These are phyloP conservation scores for Tauraco erythrolophus DNA, from an alignment of 2,113 vertebrate genomes.

Conservation along the genomic window DNA sequence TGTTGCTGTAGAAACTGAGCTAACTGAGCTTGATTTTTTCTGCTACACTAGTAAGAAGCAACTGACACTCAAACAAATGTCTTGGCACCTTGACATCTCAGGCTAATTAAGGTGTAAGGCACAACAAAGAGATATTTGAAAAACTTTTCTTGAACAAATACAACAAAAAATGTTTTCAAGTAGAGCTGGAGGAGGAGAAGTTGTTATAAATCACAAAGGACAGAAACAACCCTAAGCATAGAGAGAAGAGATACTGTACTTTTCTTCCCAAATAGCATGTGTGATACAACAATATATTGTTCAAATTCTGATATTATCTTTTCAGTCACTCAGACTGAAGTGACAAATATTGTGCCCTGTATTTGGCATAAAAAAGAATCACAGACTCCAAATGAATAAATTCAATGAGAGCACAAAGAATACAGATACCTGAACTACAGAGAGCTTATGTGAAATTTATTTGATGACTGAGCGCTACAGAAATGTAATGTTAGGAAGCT, in stretches of 20 bases:
- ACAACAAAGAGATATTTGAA: background rate
- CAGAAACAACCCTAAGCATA: background rate
- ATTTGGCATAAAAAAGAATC: constrained; percentile 1
- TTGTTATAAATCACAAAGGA: background rate
- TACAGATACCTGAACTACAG: background rate
- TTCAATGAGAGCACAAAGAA: background rate
- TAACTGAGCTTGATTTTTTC: background rate
- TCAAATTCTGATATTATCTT: background rate
- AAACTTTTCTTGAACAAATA: background rate
- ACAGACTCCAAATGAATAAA: background rate
- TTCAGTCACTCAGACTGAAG: background rate
- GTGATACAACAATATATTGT: background rate
- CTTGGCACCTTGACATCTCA: background rate
- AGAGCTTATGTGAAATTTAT: background rate
- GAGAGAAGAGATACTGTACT: background rate
- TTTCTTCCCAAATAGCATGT: background rate
- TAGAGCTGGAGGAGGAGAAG: background rate
- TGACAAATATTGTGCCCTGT: background rate
- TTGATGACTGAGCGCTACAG: background rate
- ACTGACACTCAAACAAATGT: background rate
- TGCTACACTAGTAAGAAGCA: background rate
- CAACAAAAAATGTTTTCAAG: background rate
- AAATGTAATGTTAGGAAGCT: background rate
- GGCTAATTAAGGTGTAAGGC: background rate
- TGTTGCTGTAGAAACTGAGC: constrained; percentile 8